These are phyloP conservation scores for Phytoseiulus persimilis DNA, from an alignment of 2,888 invertebrate genomes.

Conservation along the genomic window DNA sequence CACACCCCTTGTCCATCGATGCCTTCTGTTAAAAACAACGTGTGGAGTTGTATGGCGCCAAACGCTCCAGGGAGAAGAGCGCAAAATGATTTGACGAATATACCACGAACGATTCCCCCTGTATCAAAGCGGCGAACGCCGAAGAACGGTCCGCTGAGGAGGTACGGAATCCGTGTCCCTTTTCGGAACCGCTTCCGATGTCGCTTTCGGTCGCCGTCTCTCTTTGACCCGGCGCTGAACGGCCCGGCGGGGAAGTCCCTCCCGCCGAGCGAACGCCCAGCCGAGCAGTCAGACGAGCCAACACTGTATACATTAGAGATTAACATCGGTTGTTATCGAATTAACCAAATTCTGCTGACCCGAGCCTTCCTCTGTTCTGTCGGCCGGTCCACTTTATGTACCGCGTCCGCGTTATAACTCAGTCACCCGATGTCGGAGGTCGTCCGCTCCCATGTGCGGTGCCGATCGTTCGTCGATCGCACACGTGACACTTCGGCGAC, in stretches of 20 bases:
- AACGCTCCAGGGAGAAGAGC: neutral
- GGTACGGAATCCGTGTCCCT: no score
- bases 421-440: neutral
- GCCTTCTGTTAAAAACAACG: neutral
- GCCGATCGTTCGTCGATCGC: neutral
- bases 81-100: neutral
- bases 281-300: neutral
- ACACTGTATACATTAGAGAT: neutral
- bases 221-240: no score
- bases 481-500: no score
- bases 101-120: neutral
- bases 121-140: no score
- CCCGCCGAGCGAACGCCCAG: neutral
- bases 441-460: neutral
- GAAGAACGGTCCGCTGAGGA: no score
- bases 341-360: neutral
- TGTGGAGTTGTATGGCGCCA: neutral
- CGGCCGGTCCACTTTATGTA: neutral
- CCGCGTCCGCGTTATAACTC: neutral
- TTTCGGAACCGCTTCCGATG: no score
- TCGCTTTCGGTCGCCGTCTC: no score
- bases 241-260: no score
- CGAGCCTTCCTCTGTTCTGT: neutral
- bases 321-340: neutral
- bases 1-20: neutral